These are phyloP conservation scores for Chrysaora quinquecirrha DNA, from an alignment of 30 jellyfish, hydroid and myxozoan species.

Conservation along the genomic window DNA sequence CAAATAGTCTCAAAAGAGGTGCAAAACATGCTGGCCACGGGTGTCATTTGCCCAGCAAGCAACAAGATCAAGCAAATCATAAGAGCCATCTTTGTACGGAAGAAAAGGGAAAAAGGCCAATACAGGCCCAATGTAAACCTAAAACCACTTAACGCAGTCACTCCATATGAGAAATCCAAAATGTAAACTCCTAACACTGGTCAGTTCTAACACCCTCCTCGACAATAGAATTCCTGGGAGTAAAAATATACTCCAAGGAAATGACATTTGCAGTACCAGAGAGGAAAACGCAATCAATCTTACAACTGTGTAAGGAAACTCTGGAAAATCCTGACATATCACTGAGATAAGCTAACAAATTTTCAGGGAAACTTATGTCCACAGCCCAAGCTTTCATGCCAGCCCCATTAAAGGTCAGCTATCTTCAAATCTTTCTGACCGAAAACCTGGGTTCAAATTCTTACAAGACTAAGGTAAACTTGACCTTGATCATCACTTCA, in stretches of 20 bases:
- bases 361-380: not conserved
- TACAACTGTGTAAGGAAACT: conserved; percentile 7
- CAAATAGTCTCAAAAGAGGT: not conserved
- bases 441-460: too few species aligned
- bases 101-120: not conserved
- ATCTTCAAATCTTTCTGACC: too few species aligned
- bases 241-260: not conserved
- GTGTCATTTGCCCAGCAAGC: not conserved
- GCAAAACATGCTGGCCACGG: not conserved
- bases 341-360: too few species aligned
- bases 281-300: not conserved
- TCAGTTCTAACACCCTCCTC: conserved; percentile 16
- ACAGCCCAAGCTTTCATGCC: too few species aligned
- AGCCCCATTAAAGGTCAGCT: too few species aligned
- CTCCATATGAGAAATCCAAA: not conserved
- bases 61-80: not conserved
- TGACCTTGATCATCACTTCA: conserved; percentile 10
- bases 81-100: not conserved
- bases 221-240: conserved; percentile 33
- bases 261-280: conserved; percentile 3
- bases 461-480: not conserved
- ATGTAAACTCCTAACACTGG: not conserved
- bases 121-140: not conserved
- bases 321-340: not conserved
- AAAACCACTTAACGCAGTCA: not conserved